phyloP scores from a whole-genome alignment of 1,140 invertebrate species.

The Danaus plexippus region DNA sequence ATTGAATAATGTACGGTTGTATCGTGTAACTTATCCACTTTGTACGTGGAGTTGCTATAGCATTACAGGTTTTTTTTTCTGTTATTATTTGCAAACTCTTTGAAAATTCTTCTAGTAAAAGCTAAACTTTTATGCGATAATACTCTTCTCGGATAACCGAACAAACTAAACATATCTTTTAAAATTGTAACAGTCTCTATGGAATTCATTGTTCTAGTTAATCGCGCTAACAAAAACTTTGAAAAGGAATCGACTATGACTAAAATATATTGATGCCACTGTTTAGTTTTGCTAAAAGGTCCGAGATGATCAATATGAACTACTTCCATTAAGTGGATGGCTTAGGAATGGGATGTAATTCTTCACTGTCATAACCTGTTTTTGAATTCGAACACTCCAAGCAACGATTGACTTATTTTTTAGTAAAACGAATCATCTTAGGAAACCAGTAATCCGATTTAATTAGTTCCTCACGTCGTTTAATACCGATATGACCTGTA shows the following conservation, averaged over 20 bases:
- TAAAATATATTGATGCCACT: neutral
- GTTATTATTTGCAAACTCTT: neutral
- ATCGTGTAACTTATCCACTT: conserved; percentile 10
- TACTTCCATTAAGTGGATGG: conserved; percentile 3
- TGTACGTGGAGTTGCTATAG: conserved; percentile 7
- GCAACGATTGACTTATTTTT: too few relatives aligned
- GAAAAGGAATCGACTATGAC: conserved; percentile 2
- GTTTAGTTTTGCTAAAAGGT: conserved; percentile 4
- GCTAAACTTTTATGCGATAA: conserved; percentile 10
- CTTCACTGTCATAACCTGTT: too few relatives aligned
- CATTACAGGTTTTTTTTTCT: conserved; percentile 7
- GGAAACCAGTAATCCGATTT: too few relatives aligned
- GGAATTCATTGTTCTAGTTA: neutral
- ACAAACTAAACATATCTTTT: too few relatives aligned
- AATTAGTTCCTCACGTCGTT: too few relatives aligned
- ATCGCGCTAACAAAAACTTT: conserved; percentile 2
- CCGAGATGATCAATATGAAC: conserved; percentile 8
- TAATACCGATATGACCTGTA: too few relatives aligned
- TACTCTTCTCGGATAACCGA: conserved; percentile 5
- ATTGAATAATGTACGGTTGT: neutral
- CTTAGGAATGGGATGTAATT: too few relatives aligned
- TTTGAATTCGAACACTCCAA: conserved; percentile 2
- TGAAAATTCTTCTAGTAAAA: conserved; percentile 4
- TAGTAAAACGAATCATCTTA: too few relatives aligned
- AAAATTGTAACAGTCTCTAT: too few relatives aligned